These are phyloP conservation scores for Drosophila punjabiensis DNA, from an alignment of 1,140 invertebrate genomes.

Conservation along the genomic window DNA sequence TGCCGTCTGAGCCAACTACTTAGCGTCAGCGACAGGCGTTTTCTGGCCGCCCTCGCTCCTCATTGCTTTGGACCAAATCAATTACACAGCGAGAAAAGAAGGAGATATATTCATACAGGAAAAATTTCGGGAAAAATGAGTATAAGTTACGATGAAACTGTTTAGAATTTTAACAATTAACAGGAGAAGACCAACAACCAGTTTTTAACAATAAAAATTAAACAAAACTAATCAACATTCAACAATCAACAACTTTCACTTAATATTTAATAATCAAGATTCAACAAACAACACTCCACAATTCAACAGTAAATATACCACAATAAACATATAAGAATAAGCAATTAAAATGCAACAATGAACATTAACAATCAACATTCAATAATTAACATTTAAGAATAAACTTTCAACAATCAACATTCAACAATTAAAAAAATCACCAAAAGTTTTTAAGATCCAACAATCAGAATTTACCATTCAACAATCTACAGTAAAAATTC, in stretches of 20 bases:
- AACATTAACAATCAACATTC: not conserved
- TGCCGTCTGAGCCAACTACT: conserved; percentile 72
- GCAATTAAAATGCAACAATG: not conserved
- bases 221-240: not conserved
- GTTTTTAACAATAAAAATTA: not conserved
- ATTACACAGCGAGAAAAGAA: conserved; percentile 16
- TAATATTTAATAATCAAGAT: not conserved
- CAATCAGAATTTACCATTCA: not conserved
- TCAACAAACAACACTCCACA: not conserved
- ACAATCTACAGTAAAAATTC: not conserved
- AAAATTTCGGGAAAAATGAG: not conserved
- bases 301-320: no score
- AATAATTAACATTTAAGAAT: not conserved
- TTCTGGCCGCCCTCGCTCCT: conserved; percentile 12
- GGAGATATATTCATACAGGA: not conserved
- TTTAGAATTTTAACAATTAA: not conserved
- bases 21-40: conserved; percentile 71
- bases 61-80: conserved; percentile 1
- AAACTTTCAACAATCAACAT: not conserved
- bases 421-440: not conserved
- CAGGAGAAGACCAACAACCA: not conserved
- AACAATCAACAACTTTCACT: not conserved
- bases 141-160: no score
- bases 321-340: not conserved
- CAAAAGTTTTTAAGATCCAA: no score